Conservation (phyloP, 1,140 invertebrate species). For the Ridgeia piscesae region DNA sequence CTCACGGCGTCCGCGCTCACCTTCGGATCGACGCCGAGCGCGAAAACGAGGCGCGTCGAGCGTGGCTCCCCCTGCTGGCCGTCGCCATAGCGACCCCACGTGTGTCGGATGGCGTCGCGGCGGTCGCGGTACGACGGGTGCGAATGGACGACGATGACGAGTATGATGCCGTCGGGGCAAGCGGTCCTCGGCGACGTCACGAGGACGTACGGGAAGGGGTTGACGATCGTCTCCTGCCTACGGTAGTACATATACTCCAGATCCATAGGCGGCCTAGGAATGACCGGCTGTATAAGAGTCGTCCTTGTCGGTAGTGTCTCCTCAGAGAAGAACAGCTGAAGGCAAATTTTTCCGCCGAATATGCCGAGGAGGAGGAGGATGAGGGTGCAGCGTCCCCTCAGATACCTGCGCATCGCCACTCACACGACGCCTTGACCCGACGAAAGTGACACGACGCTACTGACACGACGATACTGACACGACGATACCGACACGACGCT, state of each 20-base stretch:
- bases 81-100: slow-evolving; percentile 15
- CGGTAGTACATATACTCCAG: slow-evolving; percentile 7
- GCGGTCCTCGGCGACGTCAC: background rate
- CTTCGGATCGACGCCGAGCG: slow-evolving; percentile 21
- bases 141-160: slow-evolving; percentile 22
- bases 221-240: background rate
- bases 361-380: too few species aligned
- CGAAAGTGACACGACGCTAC: too few species aligned
- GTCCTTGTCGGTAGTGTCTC: too few species aligned
- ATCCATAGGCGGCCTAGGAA: too few species aligned
- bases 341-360: too few species aligned
- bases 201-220: slow-evolving; percentile 3
- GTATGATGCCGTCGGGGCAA: background rate
- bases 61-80: background rate
- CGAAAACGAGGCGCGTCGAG: slow-evolving; percentile 20
- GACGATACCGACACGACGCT: too few species aligned
- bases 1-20: slow-evolving; percentile 2
- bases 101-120: slow-evolving; percentile 18
- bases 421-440: too few species aligned
- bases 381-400: too few species aligned
- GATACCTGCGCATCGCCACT: too few species aligned
- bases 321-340: too few species aligned
- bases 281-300: too few species aligned
- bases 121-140: slow-evolving; percentile 15
- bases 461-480: too few species aligned